A percentile compares a stretch with the other conserved stretches of the same genome.
Evolutionary conservation across 2,113 vertebrate genomes (phyloP).

Genomic region (Siphamia tubifer): DNA sequence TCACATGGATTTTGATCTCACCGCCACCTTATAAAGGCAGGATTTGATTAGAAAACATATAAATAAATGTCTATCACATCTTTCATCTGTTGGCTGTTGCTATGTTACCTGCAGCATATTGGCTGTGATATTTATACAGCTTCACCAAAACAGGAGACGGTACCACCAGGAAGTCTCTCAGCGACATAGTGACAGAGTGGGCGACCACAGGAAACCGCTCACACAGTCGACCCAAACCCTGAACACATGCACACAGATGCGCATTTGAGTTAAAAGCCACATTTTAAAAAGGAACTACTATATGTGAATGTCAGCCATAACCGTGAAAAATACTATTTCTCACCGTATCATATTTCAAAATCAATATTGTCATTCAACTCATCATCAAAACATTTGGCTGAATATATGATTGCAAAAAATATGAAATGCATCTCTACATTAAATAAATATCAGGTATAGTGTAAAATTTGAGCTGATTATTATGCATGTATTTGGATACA

Average conservation of each 20-base stretch:
- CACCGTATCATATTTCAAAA: no score
- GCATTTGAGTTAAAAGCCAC: neutral
- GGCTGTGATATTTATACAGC: conserved; percentile 97
- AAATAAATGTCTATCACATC: neutral
- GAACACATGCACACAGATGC: neutral
- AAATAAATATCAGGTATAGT: no score
- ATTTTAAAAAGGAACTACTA: neutral
- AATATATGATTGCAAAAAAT: no score
- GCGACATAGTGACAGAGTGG: conserved; percentile 92
- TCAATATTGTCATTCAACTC: no score
- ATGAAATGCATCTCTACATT: no score
- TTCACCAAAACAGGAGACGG: conserved; percentile 97
- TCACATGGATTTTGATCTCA: conserved; percentile 97
- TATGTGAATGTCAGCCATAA: neutral
- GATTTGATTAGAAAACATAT: neutral
- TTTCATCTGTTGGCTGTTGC: neutral
- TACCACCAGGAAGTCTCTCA: conserved; percentile 95
- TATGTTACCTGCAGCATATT: conserved; percentile 87
- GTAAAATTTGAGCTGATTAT: no score
- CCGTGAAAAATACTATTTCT: no score
- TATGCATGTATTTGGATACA: no score
- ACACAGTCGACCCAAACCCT: conserved; percentile 94
- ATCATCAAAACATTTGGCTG: no score
- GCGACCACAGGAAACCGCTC: conserved; percentile 96
- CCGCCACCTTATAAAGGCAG: conserved; percentile 70